phyloP scores from a whole-genome alignment of 2,888 invertebrate species.

The Callimorpha dominula region DNA sequence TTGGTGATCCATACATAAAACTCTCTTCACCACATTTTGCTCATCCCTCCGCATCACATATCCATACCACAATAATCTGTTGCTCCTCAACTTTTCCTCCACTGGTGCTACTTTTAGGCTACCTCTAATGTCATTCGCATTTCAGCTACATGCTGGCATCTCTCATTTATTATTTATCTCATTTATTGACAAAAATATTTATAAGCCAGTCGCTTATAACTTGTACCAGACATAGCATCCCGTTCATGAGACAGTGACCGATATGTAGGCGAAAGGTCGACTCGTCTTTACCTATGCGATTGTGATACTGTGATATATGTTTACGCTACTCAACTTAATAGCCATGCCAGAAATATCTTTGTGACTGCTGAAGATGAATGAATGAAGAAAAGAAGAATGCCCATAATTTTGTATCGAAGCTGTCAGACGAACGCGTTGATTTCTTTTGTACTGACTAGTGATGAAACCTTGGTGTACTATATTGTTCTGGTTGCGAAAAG shows the following conservation, averaged over 20 bases:
- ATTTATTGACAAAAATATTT: neutral
- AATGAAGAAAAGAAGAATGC: conserved; percentile 14
- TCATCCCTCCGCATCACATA: no score
- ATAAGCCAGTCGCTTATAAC: conserved; percentile 7
- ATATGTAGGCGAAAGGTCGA: conserved; percentile 78
- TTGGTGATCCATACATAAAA: no score
- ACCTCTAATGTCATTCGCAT: no score
- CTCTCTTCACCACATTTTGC: no score
- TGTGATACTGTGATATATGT: conserved; percentile 34
- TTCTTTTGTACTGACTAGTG: conserved; percentile 33
- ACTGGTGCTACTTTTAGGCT: no score
- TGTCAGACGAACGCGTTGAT: conserved; percentile 38
- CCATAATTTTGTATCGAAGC: conserved; percentile 2
- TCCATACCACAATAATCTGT: no score
- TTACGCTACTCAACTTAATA: conserved; percentile 15
- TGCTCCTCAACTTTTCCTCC: no score
- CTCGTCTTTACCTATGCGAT: conserved; percentile 48
- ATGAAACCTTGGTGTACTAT: neutral
- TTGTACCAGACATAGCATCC: conserved; percentile 58
- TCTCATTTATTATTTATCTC: no score
- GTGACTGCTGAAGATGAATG: conserved; percentile 6
- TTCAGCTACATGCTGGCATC: no score
- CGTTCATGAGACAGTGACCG: conserved; percentile 84
- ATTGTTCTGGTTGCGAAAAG: neutral
- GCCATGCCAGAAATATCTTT: conserved; percentile 15